Evolutionary conservation across 2,797 vertebrate genomes (phyloP), one percentile per base, ranked within the genome.

Genomic region (Prunella strophiata): DNA sequence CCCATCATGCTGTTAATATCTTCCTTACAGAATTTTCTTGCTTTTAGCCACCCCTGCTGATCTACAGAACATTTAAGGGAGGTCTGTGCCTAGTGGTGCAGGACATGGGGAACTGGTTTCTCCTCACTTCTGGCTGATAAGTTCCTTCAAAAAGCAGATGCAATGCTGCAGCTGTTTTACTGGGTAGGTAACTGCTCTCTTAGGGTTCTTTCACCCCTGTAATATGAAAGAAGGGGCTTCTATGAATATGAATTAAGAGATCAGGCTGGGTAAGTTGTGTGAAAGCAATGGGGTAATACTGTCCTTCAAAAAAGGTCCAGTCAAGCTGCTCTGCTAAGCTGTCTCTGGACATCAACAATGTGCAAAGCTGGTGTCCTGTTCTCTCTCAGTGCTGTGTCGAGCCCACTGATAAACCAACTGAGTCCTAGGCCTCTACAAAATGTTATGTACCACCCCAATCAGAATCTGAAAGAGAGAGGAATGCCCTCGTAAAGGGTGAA

Each of bases 391-490:
- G 16, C 42, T 75, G 15, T 50, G 32, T 26, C 70, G 42, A 79
- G 38, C 30, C 10, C 45, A 47, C 4, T 42, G 38, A 57, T 21
- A 48, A 92, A 71, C 17, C 38, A 55, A 1, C 2, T 32, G 27
- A 45, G 20, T 40, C 85, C 15, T n/a, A 76, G 42, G 13, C 21
- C 61, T 58, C 48, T 50, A 11, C 45, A 74, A 20, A 85, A 48
- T 5, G 14, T 17, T 14, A 8, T 1, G 0, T 23, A 27, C 13
- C 22, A 48, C 9, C 16, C 42, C 20, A 40, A 34, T 7, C 25
- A 70, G 63, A 85, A 54, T 2, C 11, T 48, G 32, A 42, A 51
- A 84, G 16, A 27, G 29, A 71, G 57, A 84, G 25, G 55, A 84
- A 65, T 20, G 2, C 4, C 16, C 50, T n/a, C 2, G 1, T 16